A percentile compares a stretch with the other conserved stretches of the same genome.
These are phyloP conservation scores for Trachelipus rathkii DNA, from an alignment of 1,140 invertebrate species.

Conservation along the genomic window DNA sequence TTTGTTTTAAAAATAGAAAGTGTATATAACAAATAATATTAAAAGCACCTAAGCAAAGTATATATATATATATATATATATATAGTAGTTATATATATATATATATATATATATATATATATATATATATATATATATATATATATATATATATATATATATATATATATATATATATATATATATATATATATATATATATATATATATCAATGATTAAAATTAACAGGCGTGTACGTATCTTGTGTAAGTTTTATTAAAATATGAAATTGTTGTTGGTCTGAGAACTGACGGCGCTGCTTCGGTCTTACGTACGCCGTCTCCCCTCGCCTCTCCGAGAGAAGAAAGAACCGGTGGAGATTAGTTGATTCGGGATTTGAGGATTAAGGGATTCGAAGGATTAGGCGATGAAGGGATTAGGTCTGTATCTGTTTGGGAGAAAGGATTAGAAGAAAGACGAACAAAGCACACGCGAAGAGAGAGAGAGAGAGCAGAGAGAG, in stretches of 20 bases:
- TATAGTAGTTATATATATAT: neutral
- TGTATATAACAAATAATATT: too few relatives aligned
- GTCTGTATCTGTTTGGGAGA: slow-evolving; percentile 11
- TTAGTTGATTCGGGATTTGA: slow-evolving; percentile 1
- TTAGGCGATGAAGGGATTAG: slow-evolving; percentile 8
- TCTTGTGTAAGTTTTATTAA: neutral
- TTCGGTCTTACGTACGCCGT: neutral
- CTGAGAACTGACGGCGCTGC: neutral
- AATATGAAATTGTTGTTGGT: neutral
- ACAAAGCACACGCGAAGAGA: neutral
- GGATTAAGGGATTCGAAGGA: slow-evolving; percentile 1
- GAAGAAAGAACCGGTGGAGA: neutral
- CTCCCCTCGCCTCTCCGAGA: neutral
- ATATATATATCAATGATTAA: too few relatives aligned
- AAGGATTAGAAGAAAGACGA: neutral
- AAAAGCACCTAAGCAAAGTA: too few relatives aligned
- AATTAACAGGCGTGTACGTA: too few relatives aligned
- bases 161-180: too few relatives aligned
- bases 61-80: too few relatives aligned
- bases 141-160: slow-evolving; percentile 1
- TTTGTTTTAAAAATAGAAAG: too few relatives aligned
- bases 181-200: too few relatives aligned
- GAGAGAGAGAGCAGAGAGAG: neutral
- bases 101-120: slow-evolving; percentile 6
- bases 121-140: slow-evolving; percentile 3